Conservation (phyloP, 2,888 invertebrate genomes). For the Agapostemon virescens region DNA sequence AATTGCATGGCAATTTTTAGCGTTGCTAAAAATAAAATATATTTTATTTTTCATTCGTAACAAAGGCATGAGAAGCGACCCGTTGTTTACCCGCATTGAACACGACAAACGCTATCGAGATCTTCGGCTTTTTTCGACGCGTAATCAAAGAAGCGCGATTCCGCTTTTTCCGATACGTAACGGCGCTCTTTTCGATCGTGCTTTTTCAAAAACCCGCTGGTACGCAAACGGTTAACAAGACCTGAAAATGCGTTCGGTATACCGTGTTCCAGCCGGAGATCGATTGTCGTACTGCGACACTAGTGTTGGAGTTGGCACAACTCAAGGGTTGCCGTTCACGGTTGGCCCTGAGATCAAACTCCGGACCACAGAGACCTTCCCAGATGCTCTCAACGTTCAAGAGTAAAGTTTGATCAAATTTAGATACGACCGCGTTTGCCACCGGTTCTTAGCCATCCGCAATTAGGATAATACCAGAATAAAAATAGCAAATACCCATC, state of each 20-base stretch:
- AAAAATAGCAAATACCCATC: not conserved
- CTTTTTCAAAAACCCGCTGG: no score
- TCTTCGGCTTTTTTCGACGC: no score
- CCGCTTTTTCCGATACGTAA: no score
- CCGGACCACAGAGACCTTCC: slow-evolving; percentile 34
- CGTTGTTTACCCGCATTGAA: no score
- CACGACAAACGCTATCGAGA: no score
- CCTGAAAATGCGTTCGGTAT: slow-evolving; percentile 55
- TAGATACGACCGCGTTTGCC: not conserved
- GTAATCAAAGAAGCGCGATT: no score
- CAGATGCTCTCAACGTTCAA: slow-evolving; percentile 25
- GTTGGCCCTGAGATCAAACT: slow-evolving; percentile 60
- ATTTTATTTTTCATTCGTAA: no score
- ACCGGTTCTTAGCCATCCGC: not conserved
- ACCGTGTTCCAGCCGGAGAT: slow-evolving; percentile 66
- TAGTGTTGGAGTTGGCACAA: slow-evolving; percentile 72
- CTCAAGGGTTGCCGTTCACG: slow-evolving; percentile 63
- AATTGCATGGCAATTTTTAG: no score
- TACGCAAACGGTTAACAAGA: slow-evolving; percentile 49
- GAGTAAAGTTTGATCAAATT: slow-evolving; percentile 37
- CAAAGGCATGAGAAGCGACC: no score
- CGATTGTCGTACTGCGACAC: slow-evolving; percentile 79
- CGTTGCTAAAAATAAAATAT: no score
- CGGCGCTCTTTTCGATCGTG: no score
- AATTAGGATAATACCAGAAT: slow-evolving; percentile 2